Conservation (phyloP, 2,888 invertebrate genomes). For the Penaeus monodon region DNA sequence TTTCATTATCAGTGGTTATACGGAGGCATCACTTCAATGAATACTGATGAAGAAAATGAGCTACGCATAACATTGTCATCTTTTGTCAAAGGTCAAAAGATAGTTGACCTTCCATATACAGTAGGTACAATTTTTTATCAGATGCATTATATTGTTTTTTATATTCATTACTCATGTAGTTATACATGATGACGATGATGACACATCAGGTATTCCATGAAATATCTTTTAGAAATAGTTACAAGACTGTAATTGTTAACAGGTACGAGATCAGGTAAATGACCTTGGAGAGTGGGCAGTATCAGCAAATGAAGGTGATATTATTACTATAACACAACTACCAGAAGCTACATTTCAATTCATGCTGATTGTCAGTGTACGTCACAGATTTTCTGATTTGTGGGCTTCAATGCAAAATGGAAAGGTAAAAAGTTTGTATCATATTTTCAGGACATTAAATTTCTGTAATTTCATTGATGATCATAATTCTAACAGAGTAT, state of each 20-base stretch:
- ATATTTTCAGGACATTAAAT: neutral
- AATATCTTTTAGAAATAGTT: no score
- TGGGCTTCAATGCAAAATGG: conserved; percentile 25
- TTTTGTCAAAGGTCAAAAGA: no score
- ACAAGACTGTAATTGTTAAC: neutral
- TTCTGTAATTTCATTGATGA: neutral
- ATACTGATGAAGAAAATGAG: conserved; percentile 25
- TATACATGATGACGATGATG: no score
- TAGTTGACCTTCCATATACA: no score
- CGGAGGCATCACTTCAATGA: conserved; percentile 44
- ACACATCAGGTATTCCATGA: no score
- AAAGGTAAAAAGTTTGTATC: conserved; percentile 7
- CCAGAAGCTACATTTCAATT: conserved; percentile 14
- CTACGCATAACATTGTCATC: neutral
- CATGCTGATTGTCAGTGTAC: conserved; percentile 1
- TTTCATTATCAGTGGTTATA: conserved; percentile 56
- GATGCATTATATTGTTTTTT: no score
- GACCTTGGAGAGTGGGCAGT: conserved; percentile 19
- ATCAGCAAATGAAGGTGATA: conserved; percentile 21
- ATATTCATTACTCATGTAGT: no score
- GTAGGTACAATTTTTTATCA: no score
- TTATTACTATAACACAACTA: neutral
- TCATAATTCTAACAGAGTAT: neutral
- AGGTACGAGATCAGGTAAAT: conserved; percentile 24
- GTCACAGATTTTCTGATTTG: neutral